Conservation (phyloP, 2,797 vertebrate genomes). For the Helarctos malayanus region DNA sequence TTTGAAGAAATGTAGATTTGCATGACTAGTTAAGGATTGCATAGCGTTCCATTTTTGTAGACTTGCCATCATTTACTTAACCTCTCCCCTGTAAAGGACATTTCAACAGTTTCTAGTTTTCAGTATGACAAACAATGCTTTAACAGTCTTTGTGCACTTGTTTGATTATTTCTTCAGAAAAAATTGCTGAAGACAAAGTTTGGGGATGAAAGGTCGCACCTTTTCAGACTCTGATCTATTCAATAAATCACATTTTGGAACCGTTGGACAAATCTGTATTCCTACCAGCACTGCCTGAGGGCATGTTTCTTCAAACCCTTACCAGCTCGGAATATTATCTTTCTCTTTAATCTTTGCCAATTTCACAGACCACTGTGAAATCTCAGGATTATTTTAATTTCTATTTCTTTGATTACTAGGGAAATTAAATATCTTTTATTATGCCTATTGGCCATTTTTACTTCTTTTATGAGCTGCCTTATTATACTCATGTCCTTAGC, state of each 20-base stretch:
- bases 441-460: conserved; percentile 21
- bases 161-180: conserved; percentile 44
- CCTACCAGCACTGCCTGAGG: background rate
- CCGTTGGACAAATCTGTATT: background rate
- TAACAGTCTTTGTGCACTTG: background rate
- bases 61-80: background rate
- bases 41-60: background rate
- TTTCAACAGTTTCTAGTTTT: background rate
- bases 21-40: background rate
- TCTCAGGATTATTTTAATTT: conserved; percentile 66
- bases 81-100: background rate
- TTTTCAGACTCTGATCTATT: background rate
- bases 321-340: background rate
- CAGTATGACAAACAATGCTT: background rate
- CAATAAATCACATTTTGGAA: background rate
- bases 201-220: background rate
- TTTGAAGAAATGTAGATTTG: background rate
- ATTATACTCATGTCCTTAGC: background rate
- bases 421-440: conserved; percentile 66
- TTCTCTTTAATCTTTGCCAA: conserved; percentile 38
- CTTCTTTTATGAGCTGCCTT: conserved; percentile 52
- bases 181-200: background rate
- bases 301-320: background rate
- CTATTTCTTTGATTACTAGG: conserved; percentile 22
- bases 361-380: conserved; percentile 50